phyloP scores from a whole-genome alignment of 2,113 vertebrate genomes.

The Mugil cephalus region DNA sequence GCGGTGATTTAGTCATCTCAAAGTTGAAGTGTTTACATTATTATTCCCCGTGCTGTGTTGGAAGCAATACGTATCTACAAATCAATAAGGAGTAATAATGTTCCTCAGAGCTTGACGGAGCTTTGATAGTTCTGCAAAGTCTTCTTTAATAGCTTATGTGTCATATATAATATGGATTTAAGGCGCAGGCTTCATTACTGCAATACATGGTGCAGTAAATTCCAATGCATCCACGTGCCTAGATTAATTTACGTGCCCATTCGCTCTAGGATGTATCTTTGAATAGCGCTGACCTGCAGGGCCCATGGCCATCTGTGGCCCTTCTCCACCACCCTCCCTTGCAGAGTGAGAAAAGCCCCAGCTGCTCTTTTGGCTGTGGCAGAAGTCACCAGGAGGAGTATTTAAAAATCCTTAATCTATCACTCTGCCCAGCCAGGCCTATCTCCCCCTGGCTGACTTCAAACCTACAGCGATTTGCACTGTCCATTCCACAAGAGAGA shows the following conservation, averaged over 20 bases:
- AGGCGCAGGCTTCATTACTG: conserved; percentile 45
- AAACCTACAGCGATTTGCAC: conserved; percentile 61
- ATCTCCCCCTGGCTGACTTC: conserved; percentile 56
- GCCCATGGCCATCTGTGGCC: conserved; percentile 71
- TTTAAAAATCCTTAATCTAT: conserved; percentile 81
- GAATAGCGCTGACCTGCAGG: conserved; percentile 67
- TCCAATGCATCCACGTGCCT: conserved; percentile 35
- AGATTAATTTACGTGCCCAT: conserved; percentile 57
- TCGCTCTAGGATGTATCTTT: conserved; percentile 64
- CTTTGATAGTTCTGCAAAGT: conserved; percentile 12
- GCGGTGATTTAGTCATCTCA: conserved; percentile 26
- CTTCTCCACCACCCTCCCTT: conserved; percentile 32
- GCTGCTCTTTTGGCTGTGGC: conserved; percentile 73
- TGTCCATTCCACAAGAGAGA: conserved; percentile 58
- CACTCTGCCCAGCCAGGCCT: conserved; percentile 64
- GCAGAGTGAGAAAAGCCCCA: conserved; percentile 68
- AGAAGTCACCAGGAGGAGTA: conserved; percentile 72
- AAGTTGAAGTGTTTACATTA: conserved; percentile 33
- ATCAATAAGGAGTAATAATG: conserved; percentile 60
- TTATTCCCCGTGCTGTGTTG: conserved; percentile 14
- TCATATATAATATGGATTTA: conserved; percentile 63
- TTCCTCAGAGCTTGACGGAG: conserved; percentile 39
- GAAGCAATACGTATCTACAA: conserved; percentile 38
- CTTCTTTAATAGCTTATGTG: conserved; percentile 40
- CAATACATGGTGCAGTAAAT: conserved; percentile 27